Base-by-base conservation (phyloP, 2,113 vertebrate genomes). In the Cyprinus carpio region DNA sequence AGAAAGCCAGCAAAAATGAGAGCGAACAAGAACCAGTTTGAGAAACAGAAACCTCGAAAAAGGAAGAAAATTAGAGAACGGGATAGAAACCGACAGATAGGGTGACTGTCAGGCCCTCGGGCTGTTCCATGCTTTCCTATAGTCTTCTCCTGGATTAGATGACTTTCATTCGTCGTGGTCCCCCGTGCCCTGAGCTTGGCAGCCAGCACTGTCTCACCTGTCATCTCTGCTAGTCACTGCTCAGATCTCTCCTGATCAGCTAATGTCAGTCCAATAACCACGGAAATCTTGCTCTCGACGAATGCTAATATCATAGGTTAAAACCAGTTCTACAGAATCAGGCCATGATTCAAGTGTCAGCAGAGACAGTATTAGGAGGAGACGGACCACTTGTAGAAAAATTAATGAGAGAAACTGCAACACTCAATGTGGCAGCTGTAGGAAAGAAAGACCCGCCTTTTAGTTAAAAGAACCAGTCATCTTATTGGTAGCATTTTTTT, bases 201-300 rank as follows among this genome's bases (percentile, higher is more conserved):
- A 10, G 84, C 77, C 82, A 12, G 27, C 81, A 75, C 74, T 83
- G 85, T 60, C 85, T 92, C 90, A 88, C 89, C 91, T 91, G 90
- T 89, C 87, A 89, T 89, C 91, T 90, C 88, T 90, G 86, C 91
- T 91, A 90, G 90, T 75, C 89, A 83, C 88, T 82, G 69, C 83
- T 86, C 62, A 90, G 89, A 91, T 92, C 90, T 90, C 76, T 29
- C 25, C 65, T 49, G 34, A 83, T 85, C 84, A 67, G 60, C 75
- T 65, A 78, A 77, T 77, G 74, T 78, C 83, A 78, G 83, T 75
- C 72, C 80, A 84, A 77, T 74, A 81, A 81, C 79, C 79, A 81
- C 25, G 11, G 27, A 69, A 81, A 69, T 5, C 79, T 51, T 10
- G 4, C 79, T 65, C 25, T 81, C 16, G 25, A 62, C 2, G 25